Conservation (phyloP, 2,113 vertebrate genomes). For the Lagenorhynchus albirostris region DNA sequence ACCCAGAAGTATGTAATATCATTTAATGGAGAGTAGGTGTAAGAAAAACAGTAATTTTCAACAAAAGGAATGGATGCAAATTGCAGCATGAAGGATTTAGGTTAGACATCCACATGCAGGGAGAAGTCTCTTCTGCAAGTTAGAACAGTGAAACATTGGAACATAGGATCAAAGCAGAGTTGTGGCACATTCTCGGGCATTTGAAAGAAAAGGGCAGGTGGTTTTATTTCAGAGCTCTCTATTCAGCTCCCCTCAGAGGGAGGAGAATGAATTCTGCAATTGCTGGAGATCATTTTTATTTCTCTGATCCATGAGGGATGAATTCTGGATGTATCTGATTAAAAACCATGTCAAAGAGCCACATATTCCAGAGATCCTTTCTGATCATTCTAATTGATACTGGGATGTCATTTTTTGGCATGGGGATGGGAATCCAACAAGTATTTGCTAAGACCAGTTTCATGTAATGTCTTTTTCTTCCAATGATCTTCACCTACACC, state of each 20-base stretch:
- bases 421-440: neutral
- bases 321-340: slow-evolving; percentile 53
- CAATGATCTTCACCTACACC: slow-evolving; percentile 3
- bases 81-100: slow-evolving; percentile 69
- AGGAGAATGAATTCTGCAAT: slow-evolving; percentile 50
- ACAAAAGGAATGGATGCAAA: slow-evolving; percentile 43
- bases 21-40: slow-evolving; percentile 72
- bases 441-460: slow-evolving; percentile 31
- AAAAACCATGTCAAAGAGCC: slow-evolving; percentile 36
- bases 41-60: slow-evolving; percentile 44
- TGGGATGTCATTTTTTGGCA: neutral
- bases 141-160: slow-evolving; percentile 4
- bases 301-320: slow-evolving; percentile 48
- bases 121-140: slow-evolving; percentile 14
- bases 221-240: slow-evolving; percentile 46
- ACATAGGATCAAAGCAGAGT: slow-evolving; percentile 18
- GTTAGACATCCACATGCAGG: slow-evolving; percentile 42
- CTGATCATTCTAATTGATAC: slow-evolving; percentile 37
- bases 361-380: slow-evolving; percentile 32
- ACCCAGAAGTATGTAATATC: slow-evolving; percentile 60
- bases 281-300: slow-evolving; percentile 34
- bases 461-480: slow-evolving; percentile 22
- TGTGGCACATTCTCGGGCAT: slow-evolving; percentile 25
- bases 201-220: slow-evolving; percentile 62
- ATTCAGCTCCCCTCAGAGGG: neutral